Base-by-base conservation (phyloP, 2,797 vertebrate species). In the Calcarius lapponicus region DNA sequence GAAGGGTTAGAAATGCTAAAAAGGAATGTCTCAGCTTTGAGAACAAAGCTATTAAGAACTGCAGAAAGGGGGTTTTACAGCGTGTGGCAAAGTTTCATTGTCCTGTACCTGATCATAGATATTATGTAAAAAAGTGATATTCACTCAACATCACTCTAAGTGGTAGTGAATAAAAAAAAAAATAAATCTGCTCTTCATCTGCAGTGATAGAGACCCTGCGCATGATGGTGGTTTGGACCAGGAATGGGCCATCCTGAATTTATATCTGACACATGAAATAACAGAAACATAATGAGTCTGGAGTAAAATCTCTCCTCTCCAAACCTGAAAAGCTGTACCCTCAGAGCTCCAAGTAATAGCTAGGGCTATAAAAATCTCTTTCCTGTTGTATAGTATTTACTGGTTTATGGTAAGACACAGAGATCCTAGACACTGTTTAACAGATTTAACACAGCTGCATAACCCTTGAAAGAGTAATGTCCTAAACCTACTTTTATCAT, bases 371-470 rank as follows among this genome's bases (percentile, higher is more conserved):
- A 97, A 95, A 84, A 53, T 51, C 38, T 82, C 15, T 96, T 96
- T 90, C 58, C 25, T 56, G 28, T 53, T 92, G 26, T 80, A 65
- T 9, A 38, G 22, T 95, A 65, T 91, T 97, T 95, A 90, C 72
- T 97, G 79, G n/a, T 94, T 98, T 95, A 93, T 67, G 17, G 21
- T 51, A 31, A 96, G 66, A 62, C 80, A 92, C 60, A 96, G 61
- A 26, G 18, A 78, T 85, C 61, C 50, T 96, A 70, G 40, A 75
- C 92, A 29, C 31, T 86, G 34, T 86, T 95, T 95, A 92, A 82
- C 91, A 95, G 92, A 95, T 96, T 66, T 95, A 95, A 96, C 51
- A 75, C 80, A 97, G 93, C 64, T 97, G 56, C 72, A 61, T 42
- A 60, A 72, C 53, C 61, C 76, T 92, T 76, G 51, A 95, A 97